Percentiles rank a stretch among this genome's conserved stretches.
Evolutionary conservation across 1,140 invertebrate species (phyloP).

Genomic region (Ladona fulva): DNA sequence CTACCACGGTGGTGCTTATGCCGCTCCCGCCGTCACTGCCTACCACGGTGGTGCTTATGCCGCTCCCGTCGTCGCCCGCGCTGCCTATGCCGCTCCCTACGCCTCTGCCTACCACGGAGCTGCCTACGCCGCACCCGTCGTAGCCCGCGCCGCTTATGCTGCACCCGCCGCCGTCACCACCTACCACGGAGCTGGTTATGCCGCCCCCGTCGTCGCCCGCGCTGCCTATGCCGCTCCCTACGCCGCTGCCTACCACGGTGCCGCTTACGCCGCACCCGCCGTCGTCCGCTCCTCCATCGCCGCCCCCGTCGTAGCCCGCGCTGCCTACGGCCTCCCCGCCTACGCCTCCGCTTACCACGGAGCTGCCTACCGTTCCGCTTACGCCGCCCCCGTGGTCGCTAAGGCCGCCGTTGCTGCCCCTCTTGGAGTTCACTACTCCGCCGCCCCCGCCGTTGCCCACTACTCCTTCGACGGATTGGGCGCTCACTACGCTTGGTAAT

Average conservation of each 20-base stretch:
- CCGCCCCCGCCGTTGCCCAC: slow-evolving; percentile 27
- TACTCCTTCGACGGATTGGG: slow-evolving; percentile 38
- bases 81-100: slow-evolving; percentile 18
- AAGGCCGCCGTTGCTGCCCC: slow-evolving; percentile 20
- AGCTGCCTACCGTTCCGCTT: slow-evolving; percentile 28
- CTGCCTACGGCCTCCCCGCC: slow-evolving; percentile 25
- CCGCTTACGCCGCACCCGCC: slow-evolving; percentile 26
- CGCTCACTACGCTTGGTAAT: slow-evolving; percentile 33
- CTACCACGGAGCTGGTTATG: slow-evolving; percentile 17
- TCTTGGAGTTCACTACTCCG: slow-evolving; percentile 25
- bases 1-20: slow-evolving; percentile 29
- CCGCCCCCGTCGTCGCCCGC: slow-evolving; percentile 24
- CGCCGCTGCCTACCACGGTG: background rate
- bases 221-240: slow-evolving; percentile 11
- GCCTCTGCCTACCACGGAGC: background rate
- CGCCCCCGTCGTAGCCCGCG: slow-evolving; percentile 13
- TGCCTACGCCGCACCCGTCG: slow-evolving; percentile 28
- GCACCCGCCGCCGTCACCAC: slow-evolving; percentile 13
- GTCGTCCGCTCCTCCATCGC: slow-evolving; percentile 14
- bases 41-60: slow-evolving; percentile 16
- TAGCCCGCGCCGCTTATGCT: slow-evolving; percentile 29
- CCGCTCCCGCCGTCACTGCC: slow-evolving; percentile 19
- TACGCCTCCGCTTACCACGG: slow-evolving; percentile 28
- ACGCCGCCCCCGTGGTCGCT: slow-evolving; percentile 24
- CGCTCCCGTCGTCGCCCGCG: slow-evolving; percentile 24